Conservation (phyloP, 2,888 invertebrate species). For the Meteorus cinctellus region DNA sequence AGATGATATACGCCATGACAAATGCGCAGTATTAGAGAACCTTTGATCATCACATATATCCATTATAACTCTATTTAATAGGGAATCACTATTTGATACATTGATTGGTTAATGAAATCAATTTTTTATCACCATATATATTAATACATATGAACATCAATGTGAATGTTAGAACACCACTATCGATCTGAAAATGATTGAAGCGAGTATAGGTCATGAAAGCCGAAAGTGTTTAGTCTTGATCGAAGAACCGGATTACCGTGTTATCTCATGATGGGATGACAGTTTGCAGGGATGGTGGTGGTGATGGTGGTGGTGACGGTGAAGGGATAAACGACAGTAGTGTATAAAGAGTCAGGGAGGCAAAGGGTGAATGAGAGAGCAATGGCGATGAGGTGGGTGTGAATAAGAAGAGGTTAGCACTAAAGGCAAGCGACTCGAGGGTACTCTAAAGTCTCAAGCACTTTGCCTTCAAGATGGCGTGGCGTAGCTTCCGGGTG, state of each 20-base stretch:
- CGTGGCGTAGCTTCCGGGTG: slow-evolving; percentile 38
- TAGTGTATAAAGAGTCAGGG: background rate
- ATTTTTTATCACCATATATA: too few species aligned
- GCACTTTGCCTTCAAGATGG: slow-evolving; percentile 33
- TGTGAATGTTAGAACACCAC: background rate
- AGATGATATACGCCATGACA: background rate
- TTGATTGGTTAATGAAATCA: too few species aligned
- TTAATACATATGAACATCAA: background rate
- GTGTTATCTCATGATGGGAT: slow-evolving; percentile 30
- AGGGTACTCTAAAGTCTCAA: slow-evolving; percentile 37
- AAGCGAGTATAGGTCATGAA: slow-evolving; percentile 21
- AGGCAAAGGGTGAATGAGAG: background rate
- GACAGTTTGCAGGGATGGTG: slow-evolving; percentile 24
- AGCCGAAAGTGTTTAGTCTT: slow-evolving; percentile 26
- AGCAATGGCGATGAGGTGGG: slow-evolving; percentile 15
- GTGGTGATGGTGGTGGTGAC: background rate
- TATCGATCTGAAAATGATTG: slow-evolving; percentile 17
- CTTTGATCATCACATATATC: background rate
- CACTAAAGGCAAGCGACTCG: slow-evolving; percentile 39
- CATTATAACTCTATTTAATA: too few species aligned
- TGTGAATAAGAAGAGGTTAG: slow-evolving; percentile 34
- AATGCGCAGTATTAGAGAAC: background rate
- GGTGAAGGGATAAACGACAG: background rate
- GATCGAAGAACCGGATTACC: slow-evolving; percentile 35
- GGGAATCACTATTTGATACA: background rate